phyloP scores from a whole-genome alignment of 2,113 vertebrate genomes.

The Oophaga pumilio region DNA sequence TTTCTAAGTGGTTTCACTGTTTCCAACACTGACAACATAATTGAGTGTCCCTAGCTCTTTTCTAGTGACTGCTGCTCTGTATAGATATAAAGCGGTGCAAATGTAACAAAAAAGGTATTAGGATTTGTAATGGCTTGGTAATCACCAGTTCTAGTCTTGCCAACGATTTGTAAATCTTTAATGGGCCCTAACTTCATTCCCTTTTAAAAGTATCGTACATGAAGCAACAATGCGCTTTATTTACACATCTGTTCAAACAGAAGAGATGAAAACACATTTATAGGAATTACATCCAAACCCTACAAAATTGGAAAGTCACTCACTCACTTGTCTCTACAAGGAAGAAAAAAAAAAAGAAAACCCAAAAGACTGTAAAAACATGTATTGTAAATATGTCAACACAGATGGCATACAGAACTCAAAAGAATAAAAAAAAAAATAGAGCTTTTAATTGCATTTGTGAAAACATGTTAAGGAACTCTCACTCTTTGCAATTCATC shows the following conservation, averaged over 20 bases:
- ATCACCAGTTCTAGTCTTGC: slow-evolving; percentile 22
- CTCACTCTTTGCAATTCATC: slow-evolving; percentile 57
- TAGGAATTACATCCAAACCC: slow-evolving; percentile 63
- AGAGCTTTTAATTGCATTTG: slow-evolving; percentile 49
- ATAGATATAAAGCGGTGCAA: neutral
- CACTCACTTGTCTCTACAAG: slow-evolving; percentile 64
- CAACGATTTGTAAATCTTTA: slow-evolving; percentile 25
- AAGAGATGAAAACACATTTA: slow-evolving; percentile 60
- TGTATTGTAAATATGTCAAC: slow-evolving; percentile 61
- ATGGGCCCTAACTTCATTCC: slow-evolving; percentile 53
- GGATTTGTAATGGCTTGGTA: neutral
- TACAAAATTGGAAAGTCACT: slow-evolving; percentile 62
- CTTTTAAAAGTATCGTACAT: slow-evolving; percentile 52
- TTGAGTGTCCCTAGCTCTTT: neutral
- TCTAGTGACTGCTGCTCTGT: neutral
- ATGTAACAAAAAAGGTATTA: neutral
- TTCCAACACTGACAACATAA: neutral
- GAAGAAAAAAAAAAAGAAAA: slow-evolving; percentile 50
- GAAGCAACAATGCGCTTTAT: slow-evolving; percentile 60
- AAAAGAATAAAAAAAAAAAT: slow-evolving; percentile 58
- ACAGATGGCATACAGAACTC: slow-evolving; percentile 56
- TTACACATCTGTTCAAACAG: slow-evolving; percentile 68
- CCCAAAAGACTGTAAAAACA: slow-evolving; percentile 59
- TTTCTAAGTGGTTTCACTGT: neutral
- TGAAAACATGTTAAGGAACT: slow-evolving; percentile 54